Conservation (phyloP, 2,888 invertebrate species). For the Parnassius smintheus region DNA sequence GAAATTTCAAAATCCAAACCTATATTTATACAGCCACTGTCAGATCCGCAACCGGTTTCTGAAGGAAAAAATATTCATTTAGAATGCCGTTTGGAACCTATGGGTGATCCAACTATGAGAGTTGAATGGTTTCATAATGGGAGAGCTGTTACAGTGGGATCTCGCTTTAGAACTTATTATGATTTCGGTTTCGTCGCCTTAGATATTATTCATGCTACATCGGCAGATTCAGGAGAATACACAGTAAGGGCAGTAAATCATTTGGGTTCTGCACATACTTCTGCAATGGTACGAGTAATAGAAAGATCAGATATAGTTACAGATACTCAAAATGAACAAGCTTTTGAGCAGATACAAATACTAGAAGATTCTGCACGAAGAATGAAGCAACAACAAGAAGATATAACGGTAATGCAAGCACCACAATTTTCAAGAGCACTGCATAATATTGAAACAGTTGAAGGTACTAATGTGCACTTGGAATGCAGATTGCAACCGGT, state of each 20-base stretch:
- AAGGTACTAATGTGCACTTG: constrained; percentile 94
- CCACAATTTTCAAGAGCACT: constrained; percentile 93
- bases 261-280: constrained; percentile 95
- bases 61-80: constrained; percentile 95
- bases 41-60: constrained; percentile 90
- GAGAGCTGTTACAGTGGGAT: constrained; percentile 91
- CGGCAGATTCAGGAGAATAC: constrained; percentile 97
- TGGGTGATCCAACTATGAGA: constrained; percentile 97
- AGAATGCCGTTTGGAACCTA: constrained; percentile 95
- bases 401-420: constrained; percentile 90
- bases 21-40: constrained; percentile 94
- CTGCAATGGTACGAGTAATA: constrained; percentile 93
- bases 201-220: constrained; percentile 95
- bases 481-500: constrained; percentile 95
- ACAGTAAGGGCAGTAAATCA: constrained; percentile 96
- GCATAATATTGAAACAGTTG: constrained; percentile 94
- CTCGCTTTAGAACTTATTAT: constrained; percentile 95
- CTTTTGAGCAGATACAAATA: constrained; percentile 94
- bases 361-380: constrained; percentile 90
- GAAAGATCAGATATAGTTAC: constrained; percentile 91
- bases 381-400: constrained; percentile 87
- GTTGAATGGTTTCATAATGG: constrained; percentile 98
- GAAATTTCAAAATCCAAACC: constrained; percentile 97
- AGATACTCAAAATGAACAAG: constrained; percentile 95
- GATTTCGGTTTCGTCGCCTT: constrained; percentile 98